Base-by-base conservation (phyloP, 1,140 invertebrate genomes). In the Cotesia glomerata region DNA sequence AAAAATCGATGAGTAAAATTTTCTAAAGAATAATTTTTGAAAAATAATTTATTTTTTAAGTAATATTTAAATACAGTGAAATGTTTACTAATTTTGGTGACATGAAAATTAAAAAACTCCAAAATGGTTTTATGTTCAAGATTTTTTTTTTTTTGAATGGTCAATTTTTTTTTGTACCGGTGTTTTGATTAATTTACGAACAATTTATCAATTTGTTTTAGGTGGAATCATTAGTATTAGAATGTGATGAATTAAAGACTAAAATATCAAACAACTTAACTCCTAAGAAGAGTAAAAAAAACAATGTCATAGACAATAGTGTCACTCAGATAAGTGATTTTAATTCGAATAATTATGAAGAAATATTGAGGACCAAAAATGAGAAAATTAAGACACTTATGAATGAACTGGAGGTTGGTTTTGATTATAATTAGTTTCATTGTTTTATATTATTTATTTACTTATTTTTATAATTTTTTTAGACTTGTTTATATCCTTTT, bases 321-420 rank as follows among this genome's bases (percentile, higher is more conserved):
- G 64, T 61, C 32, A 36, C 39, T n/a, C 64, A 70, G 54, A 52
- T 69, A 59, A 65, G 14, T 64, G 68, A 89, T 77, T 77, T 86
- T 9, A 82, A 81, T 69, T 78, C 32, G 63, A 85, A 83, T 61
- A 84, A 81, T n/a, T 85, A 88, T 74, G 85, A 89, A 73, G 88
- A 90, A 71, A 82, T 87, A 62, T 75, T 91, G 5, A 84, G 88
- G 49, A 86, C 87, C 68, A 93, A 92, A 81, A 93, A 92, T 82
- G 89, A 88, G 75, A 92, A 93, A 77, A 92, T 93, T 18, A 89
- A 89, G 70, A 90, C 91, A 78, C 81, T 93, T 3, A 82, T 93
- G 35, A 80, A 80, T 59, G 92, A 93, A 79, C 86, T 92, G 56
- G 91, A 93, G 82, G 91, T 92, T 26, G 59, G 66, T 70, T 63